A percentile compares a stretch with the other conserved stretches of the same genome.
Evolutionary conservation across 2,888 invertebrate genomes (phyloP).

Genomic region (Amiota mariae): DNA sequence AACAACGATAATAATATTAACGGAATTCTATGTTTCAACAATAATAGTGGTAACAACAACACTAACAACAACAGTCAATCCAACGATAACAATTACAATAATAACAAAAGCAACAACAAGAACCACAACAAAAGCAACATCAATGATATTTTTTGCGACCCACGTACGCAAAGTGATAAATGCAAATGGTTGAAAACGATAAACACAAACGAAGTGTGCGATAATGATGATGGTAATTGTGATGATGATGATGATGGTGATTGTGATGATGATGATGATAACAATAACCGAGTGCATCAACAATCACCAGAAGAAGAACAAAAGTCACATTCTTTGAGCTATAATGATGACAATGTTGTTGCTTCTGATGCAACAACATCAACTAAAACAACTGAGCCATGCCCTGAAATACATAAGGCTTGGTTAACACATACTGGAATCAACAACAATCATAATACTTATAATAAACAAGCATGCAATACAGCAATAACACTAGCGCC

Average conservation of each 20-base stretch:
- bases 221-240: conserved; percentile 12
- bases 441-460: too few species aligned
- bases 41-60: conserved; percentile 20
- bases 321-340: not conserved
- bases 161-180: not conserved
- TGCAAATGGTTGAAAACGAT: conserved; percentile 7
- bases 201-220: conserved; percentile 16
- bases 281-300: not conserved
- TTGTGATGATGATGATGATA: conserved; percentile 36
- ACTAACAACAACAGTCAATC: conserved; percentile 10
- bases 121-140: conserved; percentile 12
- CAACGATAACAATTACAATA: conserved; percentile 17
- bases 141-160: not conserved
- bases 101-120: conserved; percentile 32
- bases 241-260: conserved; percentile 27
- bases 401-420: not conserved
- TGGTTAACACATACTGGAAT: not conserved
- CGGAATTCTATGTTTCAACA: conserved; percentile 42
- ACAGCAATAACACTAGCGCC: too few species aligned
- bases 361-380: not conserved
- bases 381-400: not conserved
- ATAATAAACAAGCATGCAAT: too few species aligned
- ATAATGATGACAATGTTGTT: not conserved
- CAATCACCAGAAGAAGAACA: not conserved
- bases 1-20: conserved; percentile 45